phyloP scores from a whole-genome alignment of 2,797 vertebrate species.

The Rhinogobio ventralis region DNA sequence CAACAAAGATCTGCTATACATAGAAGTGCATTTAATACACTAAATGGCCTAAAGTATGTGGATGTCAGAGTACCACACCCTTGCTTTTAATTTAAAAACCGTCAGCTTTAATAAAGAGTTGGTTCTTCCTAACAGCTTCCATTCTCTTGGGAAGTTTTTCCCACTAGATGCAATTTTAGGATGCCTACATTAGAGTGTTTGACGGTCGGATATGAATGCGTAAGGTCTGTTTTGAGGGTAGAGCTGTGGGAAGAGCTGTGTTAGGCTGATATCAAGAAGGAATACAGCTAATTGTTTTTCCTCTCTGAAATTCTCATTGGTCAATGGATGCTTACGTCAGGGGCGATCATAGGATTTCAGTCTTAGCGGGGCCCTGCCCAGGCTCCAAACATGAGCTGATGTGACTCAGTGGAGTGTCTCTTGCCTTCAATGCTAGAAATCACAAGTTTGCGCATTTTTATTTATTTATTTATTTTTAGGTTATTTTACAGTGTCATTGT shows the following conservation, averaged over 20 bases:
- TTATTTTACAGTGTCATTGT: no score
- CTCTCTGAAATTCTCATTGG: background rate
- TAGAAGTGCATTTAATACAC: background rate
- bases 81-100: background rate
- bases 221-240: background rate
- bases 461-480: background rate
- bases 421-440: background rate
- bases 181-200: conserved; percentile 16
- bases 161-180: conserved; percentile 7
- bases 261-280: background rate
- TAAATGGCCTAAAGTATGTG: background rate
- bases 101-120: background rate
- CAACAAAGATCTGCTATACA: background rate
- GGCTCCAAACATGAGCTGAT: background rate
- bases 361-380: background rate
- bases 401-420: background rate
- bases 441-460: background rate
- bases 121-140: background rate
- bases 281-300: background rate
- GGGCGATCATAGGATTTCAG: background rate
- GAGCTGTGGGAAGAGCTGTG: conserved; percentile 5
- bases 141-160: background rate
- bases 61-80: background rate
- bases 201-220: background rate
- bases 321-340: background rate